Evolutionary conservation across 2,888 invertebrate species (phyloP).

Genomic region (Pycnomerus fuliginosus): DNA sequence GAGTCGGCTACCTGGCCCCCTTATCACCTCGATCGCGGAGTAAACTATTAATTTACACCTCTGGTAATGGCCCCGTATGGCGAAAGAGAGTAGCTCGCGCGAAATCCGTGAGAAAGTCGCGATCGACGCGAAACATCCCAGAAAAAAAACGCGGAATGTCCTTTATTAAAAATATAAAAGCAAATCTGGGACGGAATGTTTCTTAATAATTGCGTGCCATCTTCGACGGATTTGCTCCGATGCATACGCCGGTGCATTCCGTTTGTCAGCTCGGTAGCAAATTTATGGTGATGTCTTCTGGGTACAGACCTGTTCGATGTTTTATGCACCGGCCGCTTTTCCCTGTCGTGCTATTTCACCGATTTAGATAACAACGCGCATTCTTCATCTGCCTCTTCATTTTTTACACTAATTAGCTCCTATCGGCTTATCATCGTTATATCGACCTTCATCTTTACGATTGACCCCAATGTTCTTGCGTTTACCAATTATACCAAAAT

Average conservation of each 20-base stretch:
- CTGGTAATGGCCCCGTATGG: constrained; percentile 4
- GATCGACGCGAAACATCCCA: constrained; percentile 7
- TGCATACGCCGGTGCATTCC: constrained; percentile 35
- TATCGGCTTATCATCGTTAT: no score
- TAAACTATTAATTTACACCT: constrained; percentile 47
- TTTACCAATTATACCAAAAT: no score
- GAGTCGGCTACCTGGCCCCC: constrained; percentile 36
- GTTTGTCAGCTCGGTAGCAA: constrained; percentile 39
- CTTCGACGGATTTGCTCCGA: constrained; percentile 33
- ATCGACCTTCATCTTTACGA: no score
- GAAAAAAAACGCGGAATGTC: no score
- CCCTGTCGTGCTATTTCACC: constrained; percentile 19
- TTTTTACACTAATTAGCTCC: no score
- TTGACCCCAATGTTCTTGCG: no score
- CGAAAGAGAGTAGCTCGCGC: no score
- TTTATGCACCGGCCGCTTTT: constrained; percentile 20
- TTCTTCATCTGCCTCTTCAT: no score
- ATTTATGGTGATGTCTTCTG: constrained; percentile 36
- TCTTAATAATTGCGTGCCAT: constrained; percentile 37
- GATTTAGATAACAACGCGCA: constrained; percentile 23
- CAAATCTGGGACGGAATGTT: constrained; percentile 23
- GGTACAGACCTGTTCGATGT: constrained; percentile 23
- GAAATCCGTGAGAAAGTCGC: constrained; percentile 7
- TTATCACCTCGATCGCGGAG: constrained; percentile 41
- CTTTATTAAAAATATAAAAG: constrained; percentile 18